phyloP scores from a whole-genome alignment of 1,140 invertebrate genomes.

The Hylyphantes graminicola region DNA sequence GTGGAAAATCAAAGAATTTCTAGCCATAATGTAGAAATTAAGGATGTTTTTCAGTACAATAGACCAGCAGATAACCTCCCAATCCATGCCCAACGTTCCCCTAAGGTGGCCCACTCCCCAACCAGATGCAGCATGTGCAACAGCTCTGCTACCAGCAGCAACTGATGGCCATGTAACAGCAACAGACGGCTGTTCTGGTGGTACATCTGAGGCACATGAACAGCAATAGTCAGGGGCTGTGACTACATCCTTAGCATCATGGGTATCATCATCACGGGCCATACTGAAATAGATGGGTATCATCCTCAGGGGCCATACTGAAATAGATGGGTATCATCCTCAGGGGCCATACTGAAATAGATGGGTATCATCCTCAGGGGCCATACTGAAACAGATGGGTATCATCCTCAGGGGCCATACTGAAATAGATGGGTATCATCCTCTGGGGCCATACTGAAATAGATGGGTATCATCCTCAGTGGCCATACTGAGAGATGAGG shows the following conservation, averaged over 20 bases:
- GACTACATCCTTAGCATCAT: conserved; percentile 29
- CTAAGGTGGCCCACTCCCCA: conserved; percentile 25
- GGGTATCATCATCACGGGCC: too few relatives aligned
- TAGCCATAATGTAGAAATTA: too few relatives aligned
- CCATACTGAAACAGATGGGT: too few relatives aligned
- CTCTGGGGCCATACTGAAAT: too few relatives aligned
- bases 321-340: conserved; percentile 63
- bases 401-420: too few relatives aligned
- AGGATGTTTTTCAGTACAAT: too few relatives aligned
- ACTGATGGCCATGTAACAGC: conserved; percentile 64
- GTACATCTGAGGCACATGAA: conserved; percentile 70
- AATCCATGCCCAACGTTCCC: conserved; percentile 62
- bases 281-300: too few relatives aligned
- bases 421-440: too few relatives aligned
- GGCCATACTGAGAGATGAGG: conserved; percentile 58
- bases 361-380: too few relatives aligned
- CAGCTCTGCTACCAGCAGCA: conserved; percentile 69
- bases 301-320: too few relatives aligned
- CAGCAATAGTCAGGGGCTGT: conserved; percentile 42
- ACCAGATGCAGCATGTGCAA: conserved; percentile 61
- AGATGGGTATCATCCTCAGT: conserved; percentile 62
- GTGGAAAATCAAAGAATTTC: too few relatives aligned
- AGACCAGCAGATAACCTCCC: conserved; percentile 66
- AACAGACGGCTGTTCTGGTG: conserved; percentile 73
- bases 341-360: conserved; percentile 63